Evolutionary conservation across 2,113 vertebrate species (phyloP).

Genomic region (Papio anubis): DNA sequence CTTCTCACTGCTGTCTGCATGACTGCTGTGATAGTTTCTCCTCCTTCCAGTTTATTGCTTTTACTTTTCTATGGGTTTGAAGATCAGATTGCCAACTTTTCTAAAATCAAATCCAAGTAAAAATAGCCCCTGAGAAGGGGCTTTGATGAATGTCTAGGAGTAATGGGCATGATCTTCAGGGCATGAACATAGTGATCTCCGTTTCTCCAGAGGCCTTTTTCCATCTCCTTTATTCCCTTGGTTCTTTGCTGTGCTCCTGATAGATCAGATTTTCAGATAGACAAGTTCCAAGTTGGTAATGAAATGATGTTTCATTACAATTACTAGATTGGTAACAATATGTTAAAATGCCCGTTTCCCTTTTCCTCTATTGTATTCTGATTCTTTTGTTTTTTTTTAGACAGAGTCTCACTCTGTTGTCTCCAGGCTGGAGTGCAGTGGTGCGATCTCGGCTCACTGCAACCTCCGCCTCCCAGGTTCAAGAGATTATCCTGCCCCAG

Average conservation of each 20-base stretch:
- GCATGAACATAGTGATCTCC: background rate
- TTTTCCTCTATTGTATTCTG: background rate
- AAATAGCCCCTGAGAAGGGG: slow-evolving; percentile 59
- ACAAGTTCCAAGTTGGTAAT: background rate
- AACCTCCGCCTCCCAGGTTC: no score
- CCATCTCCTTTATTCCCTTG: background rate
- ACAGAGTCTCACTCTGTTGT: no score
- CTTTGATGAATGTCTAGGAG: background rate
- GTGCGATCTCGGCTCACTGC: no score
- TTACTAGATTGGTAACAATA: background rate
- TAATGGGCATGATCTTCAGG: background rate
- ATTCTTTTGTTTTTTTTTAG: background rate
- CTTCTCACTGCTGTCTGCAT: background rate
- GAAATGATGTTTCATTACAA: slow-evolving; percentile 31
- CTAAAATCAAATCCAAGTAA: slow-evolving; percentile 42
- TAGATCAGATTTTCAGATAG: background rate
- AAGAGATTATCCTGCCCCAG: no score
- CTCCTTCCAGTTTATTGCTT: slow-evolving; percentile 36
- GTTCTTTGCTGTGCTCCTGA: slow-evolving; percentile 13
- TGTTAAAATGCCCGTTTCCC: background rate
- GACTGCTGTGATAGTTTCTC: background rate
- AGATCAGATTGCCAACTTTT: slow-evolving; percentile 35
- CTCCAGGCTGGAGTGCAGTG: no score
- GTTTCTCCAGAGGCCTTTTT: background rate
- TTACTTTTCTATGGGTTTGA: slow-evolving; percentile 60